Conservation (phyloP, 2,797 vertebrate species). For the Channa striata region DNA sequence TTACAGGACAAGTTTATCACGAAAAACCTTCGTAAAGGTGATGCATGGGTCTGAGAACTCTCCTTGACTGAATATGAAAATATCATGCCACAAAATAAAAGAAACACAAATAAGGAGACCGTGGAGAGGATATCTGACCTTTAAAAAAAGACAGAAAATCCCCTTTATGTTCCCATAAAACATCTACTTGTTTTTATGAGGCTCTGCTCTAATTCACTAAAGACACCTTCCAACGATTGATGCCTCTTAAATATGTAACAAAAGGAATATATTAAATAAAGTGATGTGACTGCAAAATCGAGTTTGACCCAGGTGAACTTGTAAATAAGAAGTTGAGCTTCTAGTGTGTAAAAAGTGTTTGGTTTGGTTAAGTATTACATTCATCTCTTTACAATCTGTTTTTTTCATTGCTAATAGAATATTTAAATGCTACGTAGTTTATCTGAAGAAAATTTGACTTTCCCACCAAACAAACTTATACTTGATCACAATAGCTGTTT, state of each 20-base stretch:
- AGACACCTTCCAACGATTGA: slow-evolving; percentile 23
- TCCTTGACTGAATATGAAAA: slow-evolving; percentile 47
- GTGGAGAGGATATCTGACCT: slow-evolving; percentile 9
- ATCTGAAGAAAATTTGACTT: too few relatives aligned
- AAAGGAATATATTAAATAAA: background rate
- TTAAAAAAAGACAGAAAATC: slow-evolving; percentile 1
- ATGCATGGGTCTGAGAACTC: slow-evolving; percentile 43
- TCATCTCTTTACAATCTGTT: too few relatives aligned
- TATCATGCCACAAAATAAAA: slow-evolving; percentile 51
- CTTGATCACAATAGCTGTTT: too few relatives aligned
- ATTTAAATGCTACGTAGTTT: too few relatives aligned
- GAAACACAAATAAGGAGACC: slow-evolving; percentile 11
- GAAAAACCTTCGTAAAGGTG: slow-evolving; percentile 17
- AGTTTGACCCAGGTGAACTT: background rate
- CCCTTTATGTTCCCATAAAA: slow-evolving; percentile 37
- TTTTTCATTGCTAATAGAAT: too few relatives aligned
- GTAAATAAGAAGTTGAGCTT: background rate
- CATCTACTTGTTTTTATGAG: background rate
- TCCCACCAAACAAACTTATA: too few relatives aligned
- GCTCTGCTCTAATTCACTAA: slow-evolving; percentile 5
- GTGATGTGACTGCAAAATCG: background rate
- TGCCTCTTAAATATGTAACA: slow-evolving; percentile 4
- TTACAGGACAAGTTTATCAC: slow-evolving; percentile 32
- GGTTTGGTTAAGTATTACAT: too few relatives aligned
- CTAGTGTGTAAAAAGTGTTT: background rate